Base-by-base conservation (phyloP, 1,140 invertebrate species). In the Drosophila takahashii region DNA sequence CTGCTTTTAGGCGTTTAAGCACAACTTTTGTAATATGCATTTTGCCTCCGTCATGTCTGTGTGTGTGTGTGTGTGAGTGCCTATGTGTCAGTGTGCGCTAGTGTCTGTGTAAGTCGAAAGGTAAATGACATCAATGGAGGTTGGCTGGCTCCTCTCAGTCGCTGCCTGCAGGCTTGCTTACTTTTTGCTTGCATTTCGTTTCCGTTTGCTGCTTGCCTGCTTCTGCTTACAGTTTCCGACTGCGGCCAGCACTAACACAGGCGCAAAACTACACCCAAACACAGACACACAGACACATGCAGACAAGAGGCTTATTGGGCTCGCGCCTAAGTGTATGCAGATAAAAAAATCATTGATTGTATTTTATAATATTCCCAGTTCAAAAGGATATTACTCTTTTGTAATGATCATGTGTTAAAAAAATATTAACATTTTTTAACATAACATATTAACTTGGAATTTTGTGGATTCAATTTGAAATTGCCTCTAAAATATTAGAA, bases 51-150 rank as follows among this genome's bases (percentile, higher is more conserved):
- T 22, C 22, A 22, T 9, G 48, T 47, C 41, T 48, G 11, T 52
- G 29, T 71, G 44, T 60, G 44, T 56, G 52, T 74, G 34, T 56
- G 26, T 47, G 26, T 3, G 3, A 1, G 11, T n/a, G 11, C n/a
- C n/a, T n/a, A n/a, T 47, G 44, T 26, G 47, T 50, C 16, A 34
- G 32, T 51, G 11, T 74, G n/a, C 36, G 32, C 26, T 41, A 69
- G 37, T 77, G 60, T 64, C 58, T 85, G 60, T 71, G 45, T 81
- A 42, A 66, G 59, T 57, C 65, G 74, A 86, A 87, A 86, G 83
- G 83, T 86, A 86, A 86, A 86, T 86, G 83, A 86, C 83, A 86
- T 86, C 83, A 87, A 86, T 86, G 83, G 83, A 86, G 83, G 83
- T 86, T 86, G 83, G 79, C 79, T 87, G 83, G 69, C 64, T 69